A percentile compares a stretch with the other conserved stretches of the same genome.
Evolutionary conservation across 2,888 invertebrate genomes (phyloP).

Genomic region (Caenorhabditis wallacei): DNA sequence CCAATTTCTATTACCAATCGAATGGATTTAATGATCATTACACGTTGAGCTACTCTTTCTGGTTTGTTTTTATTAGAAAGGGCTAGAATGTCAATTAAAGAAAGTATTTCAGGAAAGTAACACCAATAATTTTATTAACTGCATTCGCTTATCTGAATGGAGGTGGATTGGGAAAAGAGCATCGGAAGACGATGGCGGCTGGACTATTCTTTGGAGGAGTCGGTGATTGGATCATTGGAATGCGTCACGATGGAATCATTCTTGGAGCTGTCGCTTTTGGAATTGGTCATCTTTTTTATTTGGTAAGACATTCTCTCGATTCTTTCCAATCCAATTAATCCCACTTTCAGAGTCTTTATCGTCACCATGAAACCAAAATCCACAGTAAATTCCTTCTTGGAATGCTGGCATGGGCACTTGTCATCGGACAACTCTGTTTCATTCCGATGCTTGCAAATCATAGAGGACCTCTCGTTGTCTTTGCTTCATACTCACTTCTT

Average conservation of each 20-base stretch:
- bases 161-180: conserved; percentile 60
- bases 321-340: not conserved
- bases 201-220: conserved; percentile 74
- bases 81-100: not conserved
- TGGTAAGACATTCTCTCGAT: conserved; percentile 55
- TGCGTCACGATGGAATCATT: conserved; percentile 73
- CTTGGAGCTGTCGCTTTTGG: conserved; percentile 76
- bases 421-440: conserved; percentile 69
- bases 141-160: conserved; percentile 67
- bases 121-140: conserved; percentile 71
- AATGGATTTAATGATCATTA: conserved; percentile 77
- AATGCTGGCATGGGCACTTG: conserved; percentile 64
- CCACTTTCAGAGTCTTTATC: conserved; percentile 56
- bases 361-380: conserved; percentile 47
- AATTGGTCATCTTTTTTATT: conserved; percentile 76
- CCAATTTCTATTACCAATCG: conserved; percentile 78
- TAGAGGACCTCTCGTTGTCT: conserved; percentile 63
- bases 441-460: conserved; percentile 61
- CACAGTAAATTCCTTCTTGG: conserved; percentile 56
- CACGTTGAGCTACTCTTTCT: conserved; percentile 71
- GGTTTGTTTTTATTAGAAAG: conserved; percentile 60
- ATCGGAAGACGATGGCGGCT: conserved; percentile 59
- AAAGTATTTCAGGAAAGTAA: conserved; percentile 70
- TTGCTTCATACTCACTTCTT: conserved; percentile 71
- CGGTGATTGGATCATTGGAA: conserved; percentile 78